Evolutionary conservation across 2,797 vertebrate species (phyloP).

Genomic region (Gymnopithys bicolor): DNA sequence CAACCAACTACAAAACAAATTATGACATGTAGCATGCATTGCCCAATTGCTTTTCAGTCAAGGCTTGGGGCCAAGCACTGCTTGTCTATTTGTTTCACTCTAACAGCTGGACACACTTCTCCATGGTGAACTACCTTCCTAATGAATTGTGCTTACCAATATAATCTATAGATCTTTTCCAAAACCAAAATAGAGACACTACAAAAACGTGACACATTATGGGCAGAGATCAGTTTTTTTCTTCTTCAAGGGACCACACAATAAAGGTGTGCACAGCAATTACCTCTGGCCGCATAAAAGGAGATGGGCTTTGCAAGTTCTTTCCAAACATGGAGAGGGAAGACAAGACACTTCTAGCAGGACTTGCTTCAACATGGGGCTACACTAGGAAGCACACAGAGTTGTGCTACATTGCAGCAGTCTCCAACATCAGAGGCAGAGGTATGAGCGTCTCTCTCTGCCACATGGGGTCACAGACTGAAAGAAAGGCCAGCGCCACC

Average conservation of each 20-base stretch:
- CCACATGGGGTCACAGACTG: not conserved
- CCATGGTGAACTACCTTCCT: constrained; percentile 4
- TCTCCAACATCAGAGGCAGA: not conserved
- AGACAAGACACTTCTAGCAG: not conserved
- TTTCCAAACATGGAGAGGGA: not conserved
- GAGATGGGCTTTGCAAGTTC: not conserved
- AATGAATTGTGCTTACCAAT: constrained; percentile 26
- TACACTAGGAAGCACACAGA: not conserved
- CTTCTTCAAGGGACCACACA: not conserved
- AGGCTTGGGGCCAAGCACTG: not conserved
- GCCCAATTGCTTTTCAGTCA: constrained; percentile 49
- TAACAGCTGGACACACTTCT: constrained; percentile 36
- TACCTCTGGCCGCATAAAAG: not conserved
- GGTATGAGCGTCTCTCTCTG: not conserved
- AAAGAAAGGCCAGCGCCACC: not conserved
- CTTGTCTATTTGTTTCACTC: constrained; percentile 29
- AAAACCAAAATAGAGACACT: not conserved
- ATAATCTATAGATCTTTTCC: constrained; percentile 4
- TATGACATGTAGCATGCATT: not conserved
- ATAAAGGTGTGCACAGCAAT: fast-evolving
- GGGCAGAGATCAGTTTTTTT: not conserved
- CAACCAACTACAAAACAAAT: constrained; percentile 49
- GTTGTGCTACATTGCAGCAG: not conserved
- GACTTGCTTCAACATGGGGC: not conserved
- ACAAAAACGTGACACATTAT: not conserved